These are phyloP conservation scores for Agriotes lineatus DNA, from an alignment of 2,888 invertebrate species.

Conservation along the genomic window DNA sequence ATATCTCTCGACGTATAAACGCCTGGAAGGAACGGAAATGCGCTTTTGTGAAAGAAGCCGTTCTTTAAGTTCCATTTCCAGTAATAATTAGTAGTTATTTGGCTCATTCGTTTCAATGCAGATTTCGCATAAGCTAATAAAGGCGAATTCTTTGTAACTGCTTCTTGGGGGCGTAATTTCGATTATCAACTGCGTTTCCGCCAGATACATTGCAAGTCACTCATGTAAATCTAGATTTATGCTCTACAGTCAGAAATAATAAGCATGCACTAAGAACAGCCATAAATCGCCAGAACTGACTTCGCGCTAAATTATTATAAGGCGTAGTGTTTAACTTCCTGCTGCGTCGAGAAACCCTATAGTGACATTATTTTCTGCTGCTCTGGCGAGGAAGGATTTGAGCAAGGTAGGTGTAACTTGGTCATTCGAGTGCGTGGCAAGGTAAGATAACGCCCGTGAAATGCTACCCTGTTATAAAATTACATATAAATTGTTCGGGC, in stretches of 20 bases:
- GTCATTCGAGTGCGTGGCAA: slow-evolving; percentile 24
- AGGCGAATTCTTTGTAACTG: no score
- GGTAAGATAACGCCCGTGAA: slow-evolving; percentile 26
- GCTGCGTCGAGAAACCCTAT: slow-evolving; percentile 5
- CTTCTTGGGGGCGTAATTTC: no score
- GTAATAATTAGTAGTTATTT: no score
- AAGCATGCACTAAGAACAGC: slow-evolving; percentile 30
- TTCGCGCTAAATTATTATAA: slow-evolving; percentile 21
- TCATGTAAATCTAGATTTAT: slow-evolving; percentile 24
- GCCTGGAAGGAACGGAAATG: background rate
- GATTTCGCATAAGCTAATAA: no score
- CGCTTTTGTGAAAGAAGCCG: background rate
- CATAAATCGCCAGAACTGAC: slow-evolving; percentile 24
- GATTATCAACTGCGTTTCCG: background rate
- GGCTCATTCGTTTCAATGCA: no score
- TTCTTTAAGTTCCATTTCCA: no score
- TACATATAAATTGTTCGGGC: background rate
- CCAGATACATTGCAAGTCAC: background rate
- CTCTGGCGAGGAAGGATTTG: slow-evolving; percentile 9
- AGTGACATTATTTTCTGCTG: slow-evolving; percentile 19
- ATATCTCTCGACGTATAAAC: slow-evolving; percentile 1
- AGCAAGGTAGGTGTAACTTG: slow-evolving; percentile 10
- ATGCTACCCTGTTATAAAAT: slow-evolving; percentile 8
- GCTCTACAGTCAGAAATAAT: slow-evolving; percentile 13
- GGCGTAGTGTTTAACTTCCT: slow-evolving; percentile 16